Percentiles rank a stretch among this genome's conserved stretches.
Conservation (phyloP, 2,113 vertebrate genomes). For the Petrocephalus zakoni region DNA sequence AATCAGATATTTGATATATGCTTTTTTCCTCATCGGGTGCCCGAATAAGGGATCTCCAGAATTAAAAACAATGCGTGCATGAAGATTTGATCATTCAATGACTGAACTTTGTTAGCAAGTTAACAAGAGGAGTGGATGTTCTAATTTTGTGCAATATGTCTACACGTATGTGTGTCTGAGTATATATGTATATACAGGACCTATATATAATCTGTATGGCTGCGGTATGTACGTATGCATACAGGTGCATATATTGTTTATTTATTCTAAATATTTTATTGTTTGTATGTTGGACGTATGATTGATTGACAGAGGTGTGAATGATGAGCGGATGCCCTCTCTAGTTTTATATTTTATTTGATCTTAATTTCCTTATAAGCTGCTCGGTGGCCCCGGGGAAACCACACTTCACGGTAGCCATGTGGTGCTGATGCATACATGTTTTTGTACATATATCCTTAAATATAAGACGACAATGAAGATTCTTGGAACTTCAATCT, state of each 20-base stretch:
- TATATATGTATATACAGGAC: not conserved
- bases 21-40: not conserved
- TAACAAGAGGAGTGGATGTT: not conserved
- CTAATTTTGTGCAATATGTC: not conserved
- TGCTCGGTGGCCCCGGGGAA: not conserved
- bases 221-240: not conserved
- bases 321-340: not conserved
- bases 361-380: not conserved
- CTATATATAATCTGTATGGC: not conserved
- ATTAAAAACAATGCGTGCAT: not conserved
- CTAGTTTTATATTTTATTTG: not conserved
- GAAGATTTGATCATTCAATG: not conserved
- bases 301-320: not conserved
- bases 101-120: slow-evolving; percentile 4
- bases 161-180: no score
- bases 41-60: not conserved
- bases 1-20: not conserved
- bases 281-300: not conserved
- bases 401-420: not conserved
- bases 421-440: not conserved
- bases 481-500: not conserved
- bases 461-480: not conserved
- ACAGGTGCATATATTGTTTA: not conserved
- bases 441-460: not conserved
- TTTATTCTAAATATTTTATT: not conserved